Percentiles rank a stretch among this genome's conserved stretches.
These are phyloP conservation scores for Umimayanthus chanpuru DNA, from an alignment of 92 coral and sea anemone genomes.

Conservation along the genomic window DNA sequence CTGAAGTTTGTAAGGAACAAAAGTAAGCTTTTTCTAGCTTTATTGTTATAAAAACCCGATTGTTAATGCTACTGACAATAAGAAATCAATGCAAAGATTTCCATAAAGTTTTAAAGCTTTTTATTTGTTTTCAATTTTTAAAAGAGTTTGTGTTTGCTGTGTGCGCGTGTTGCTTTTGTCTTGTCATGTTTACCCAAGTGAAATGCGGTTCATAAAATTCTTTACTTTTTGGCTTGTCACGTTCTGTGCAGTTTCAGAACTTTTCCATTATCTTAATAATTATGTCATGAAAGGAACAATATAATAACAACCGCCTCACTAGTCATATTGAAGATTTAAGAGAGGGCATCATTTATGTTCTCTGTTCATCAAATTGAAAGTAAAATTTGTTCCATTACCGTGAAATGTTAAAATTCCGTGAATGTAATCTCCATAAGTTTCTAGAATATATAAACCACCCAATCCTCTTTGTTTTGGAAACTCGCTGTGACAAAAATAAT, in stretches of 20 bases:
- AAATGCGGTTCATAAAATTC: not conserved
- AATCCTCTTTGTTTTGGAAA: too few species aligned
- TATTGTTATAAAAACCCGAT: too few species aligned
- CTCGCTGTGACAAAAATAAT: too few species aligned
- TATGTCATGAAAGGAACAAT: too few species aligned
- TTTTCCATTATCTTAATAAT: not conserved
- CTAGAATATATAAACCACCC: too few species aligned
- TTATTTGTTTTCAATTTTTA: not conserved
- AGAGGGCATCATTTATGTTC: too few species aligned
- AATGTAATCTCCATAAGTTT: too few species aligned
- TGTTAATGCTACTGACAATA: not conserved
- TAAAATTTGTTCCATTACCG: too few species aligned
- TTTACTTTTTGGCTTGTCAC: not conserved
- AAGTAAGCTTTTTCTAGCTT: not conserved
- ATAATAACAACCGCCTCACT: not conserved
- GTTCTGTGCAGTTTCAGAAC: not conserved
- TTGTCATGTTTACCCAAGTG: not conserved
- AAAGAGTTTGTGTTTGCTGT: not conserved
- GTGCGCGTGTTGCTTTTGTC: not conserved
- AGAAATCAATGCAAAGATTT: not conserved
- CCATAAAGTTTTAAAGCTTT: not conserved
- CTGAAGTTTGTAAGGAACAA: not conserved
- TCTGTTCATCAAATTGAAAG: too few species aligned
- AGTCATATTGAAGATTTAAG: too few species aligned
- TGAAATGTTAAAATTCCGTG: too few species aligned